These are phyloP conservation scores for Anthopleura sola DNA, from an alignment of 64 coral and sea anemone genomes.

Conservation along the genomic window DNA sequence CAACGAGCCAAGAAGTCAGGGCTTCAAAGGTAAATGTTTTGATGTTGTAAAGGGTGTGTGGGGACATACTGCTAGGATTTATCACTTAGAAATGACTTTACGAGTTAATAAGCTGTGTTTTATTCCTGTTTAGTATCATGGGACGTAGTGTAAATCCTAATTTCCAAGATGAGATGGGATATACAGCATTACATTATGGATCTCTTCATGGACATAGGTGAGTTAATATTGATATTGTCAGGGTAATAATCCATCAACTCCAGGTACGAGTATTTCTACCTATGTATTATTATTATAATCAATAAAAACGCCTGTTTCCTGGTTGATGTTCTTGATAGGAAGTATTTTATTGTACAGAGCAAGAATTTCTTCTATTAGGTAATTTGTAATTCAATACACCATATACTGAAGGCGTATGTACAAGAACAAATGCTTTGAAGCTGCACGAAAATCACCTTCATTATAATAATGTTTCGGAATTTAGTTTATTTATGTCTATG, in stretches of 20 bases:
- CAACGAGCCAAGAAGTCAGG: conserved; percentile 67
- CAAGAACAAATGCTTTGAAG: background rate
- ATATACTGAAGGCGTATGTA: background rate
- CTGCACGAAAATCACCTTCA: background rate
- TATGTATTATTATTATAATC: background rate
- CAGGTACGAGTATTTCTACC: background rate
- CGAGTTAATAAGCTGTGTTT: background rate
- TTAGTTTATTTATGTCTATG: background rate
- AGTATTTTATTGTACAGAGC: background rate
- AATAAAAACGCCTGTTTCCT: background rate
- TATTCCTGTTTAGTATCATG: conserved; percentile 61
- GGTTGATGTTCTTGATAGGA: background rate
- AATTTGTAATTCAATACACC: conserved; percentile 1
- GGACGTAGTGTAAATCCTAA: conserved; percentile 61
- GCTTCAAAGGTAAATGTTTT: conserved; percentile 58
- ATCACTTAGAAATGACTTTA: background rate
- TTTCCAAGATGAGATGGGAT: conserved; percentile 89
- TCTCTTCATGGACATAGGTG: conserved; percentile 77
- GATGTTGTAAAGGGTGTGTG: background rate
- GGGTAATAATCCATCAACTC: background rate
- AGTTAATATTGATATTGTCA: background rate
- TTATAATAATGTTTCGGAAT: background rate
- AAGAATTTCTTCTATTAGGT: background rate
- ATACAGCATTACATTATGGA: conserved; percentile 73
- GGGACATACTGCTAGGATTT: background rate